Base-by-base conservation (phyloP, 2,888 invertebrate species). In the Galeopsomyia nigrocyanea region DNA sequence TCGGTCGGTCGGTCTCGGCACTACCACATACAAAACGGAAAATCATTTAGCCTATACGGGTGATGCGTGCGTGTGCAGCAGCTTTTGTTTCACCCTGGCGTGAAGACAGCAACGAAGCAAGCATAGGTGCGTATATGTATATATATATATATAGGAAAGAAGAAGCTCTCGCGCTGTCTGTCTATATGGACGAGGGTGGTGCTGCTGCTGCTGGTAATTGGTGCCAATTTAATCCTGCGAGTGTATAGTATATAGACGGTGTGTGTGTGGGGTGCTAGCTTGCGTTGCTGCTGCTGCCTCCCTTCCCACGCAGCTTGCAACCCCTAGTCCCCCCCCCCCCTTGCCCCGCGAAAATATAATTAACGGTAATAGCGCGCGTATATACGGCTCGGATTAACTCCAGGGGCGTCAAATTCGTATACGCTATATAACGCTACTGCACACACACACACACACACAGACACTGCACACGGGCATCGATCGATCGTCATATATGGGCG, bases 121-220 rank as follows among this genome's bases (percentile, higher is more conserved):
- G 74, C 39, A 3, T 39, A 39, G 39, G 13, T 39, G 7, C 39
- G 39, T 10, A 39, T 39, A n/a, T n/a, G n/a, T n/a, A n/a, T n/a
- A n/a, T n/a, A n/a, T n/a, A n/a, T n/a, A n/a, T n/a, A n/a, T n/a
- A n/a, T n/a, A n/a, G n/a, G 77, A 74, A 72, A 77, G 62, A 63
- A 65, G 22, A 46, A 63, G 66, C 50, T 53, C 53, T 16, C 17
- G 10, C 53, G 13, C 16, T 51, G 6, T 51, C 13, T 53, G 13
- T 53, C 6, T n/a, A 53, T 53, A 17, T 1, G 53, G 31, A 39
- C 10, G 7, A 75, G 85, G 86, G 85, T 84, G 88, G 39, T 88
- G 89, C 89, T 89, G 87, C 89, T 88, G 89, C 89, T 89, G 87
- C 89, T 89, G 89, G 89, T 90, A 90, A 90, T 90, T 90, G 89